phyloP scores from a whole-genome alignment of 2,113 vertebrate species.

The Barbus barbus region DNA sequence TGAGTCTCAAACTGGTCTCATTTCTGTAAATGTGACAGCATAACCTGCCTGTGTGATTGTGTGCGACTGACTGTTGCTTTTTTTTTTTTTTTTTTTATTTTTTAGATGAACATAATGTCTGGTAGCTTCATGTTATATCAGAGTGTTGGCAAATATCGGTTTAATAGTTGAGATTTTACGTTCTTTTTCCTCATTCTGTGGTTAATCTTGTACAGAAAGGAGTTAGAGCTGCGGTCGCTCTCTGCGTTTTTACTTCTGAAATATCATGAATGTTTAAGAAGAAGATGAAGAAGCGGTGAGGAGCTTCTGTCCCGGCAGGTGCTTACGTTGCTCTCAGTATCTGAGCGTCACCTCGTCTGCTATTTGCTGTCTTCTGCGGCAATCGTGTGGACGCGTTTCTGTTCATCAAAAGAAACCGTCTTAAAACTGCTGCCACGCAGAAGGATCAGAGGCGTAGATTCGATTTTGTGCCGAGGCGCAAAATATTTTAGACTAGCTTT shows the following conservation, averaged over 20 bases:
- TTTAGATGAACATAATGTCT: slow-evolving; percentile 64
- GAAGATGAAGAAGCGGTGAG: neutral
- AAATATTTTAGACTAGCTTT: slow-evolving; percentile 19
- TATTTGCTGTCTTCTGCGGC: neutral
- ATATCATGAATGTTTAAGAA: slow-evolving; percentile 66
- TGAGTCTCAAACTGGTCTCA: no score
- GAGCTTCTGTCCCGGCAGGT: slow-evolving; percentile 27
- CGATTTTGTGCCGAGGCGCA: no score
- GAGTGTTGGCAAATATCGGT: slow-evolving; percentile 60
- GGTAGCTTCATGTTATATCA: slow-evolving; percentile 65
- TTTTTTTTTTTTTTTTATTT: slow-evolving; percentile 47
- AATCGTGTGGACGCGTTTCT: neutral
- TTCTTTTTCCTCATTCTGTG: slow-evolving; percentile 62
- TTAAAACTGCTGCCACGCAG: slow-evolving; percentile 13
- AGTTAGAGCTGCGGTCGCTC: slow-evolving; percentile 62
- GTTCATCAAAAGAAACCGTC: neutral
- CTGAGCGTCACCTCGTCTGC: neutral
- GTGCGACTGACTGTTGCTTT: slow-evolving; percentile 55
- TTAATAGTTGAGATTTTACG: slow-evolving; percentile 65
- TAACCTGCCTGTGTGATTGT: slow-evolving; percentile 77
- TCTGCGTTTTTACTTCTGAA: slow-evolving; percentile 63
- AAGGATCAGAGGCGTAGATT: slow-evolving; percentile 1
- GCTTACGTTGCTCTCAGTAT: slow-evolving; percentile 37
- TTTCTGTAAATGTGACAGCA: slow-evolving; percentile 78
- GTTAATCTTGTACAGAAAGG: slow-evolving; percentile 79